Conservation (phyloP, 1,140 invertebrate species). For the Marisa cornuarietis region DNA sequence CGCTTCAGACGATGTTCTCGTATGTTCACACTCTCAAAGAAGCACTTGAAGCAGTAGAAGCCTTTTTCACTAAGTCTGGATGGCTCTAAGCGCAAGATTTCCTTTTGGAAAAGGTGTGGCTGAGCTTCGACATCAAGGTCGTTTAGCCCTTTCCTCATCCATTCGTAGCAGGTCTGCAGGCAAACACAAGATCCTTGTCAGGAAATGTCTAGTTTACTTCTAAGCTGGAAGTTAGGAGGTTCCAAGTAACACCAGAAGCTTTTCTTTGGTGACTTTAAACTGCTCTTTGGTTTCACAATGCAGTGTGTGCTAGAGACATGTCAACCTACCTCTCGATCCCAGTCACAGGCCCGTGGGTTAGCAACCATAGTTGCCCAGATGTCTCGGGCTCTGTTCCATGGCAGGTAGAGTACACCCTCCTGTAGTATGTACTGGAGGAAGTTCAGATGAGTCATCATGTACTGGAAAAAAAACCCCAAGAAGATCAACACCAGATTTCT, state of each 20-base stretch:
- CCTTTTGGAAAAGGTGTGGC: slow-evolving; percentile 68
- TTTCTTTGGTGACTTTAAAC: neutral
- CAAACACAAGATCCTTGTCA: slow-evolving; percentile 2
- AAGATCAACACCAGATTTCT: no score
- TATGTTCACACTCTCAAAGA: slow-evolving; percentile 70
- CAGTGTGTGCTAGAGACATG: no score
- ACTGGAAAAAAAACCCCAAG: slow-evolving; percentile 48
- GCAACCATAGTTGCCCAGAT: slow-evolving; percentile 69
- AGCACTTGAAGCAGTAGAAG: slow-evolving; percentile 69
- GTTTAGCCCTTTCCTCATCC: slow-evolving; percentile 68
- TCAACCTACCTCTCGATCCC: slow-evolving; percentile 64
- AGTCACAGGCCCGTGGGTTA: slow-evolving; percentile 66
- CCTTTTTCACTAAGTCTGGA: slow-evolving; percentile 64
- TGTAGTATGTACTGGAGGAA: slow-evolving; percentile 70
- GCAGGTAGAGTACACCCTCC: slow-evolving; percentile 69
- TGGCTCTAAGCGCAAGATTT: slow-evolving; percentile 67
- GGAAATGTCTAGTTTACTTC: no score
- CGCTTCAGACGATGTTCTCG: slow-evolving; percentile 66
- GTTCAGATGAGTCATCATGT: slow-evolving; percentile 67
- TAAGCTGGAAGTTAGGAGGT: neutral
- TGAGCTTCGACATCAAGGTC: slow-evolving; percentile 69
- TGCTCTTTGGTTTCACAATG: neutral
- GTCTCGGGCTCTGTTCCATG: slow-evolving; percentile 68
- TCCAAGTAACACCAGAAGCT: neutral
- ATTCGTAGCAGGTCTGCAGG: slow-evolving; percentile 68